Evolutionary conservation across 1,140 invertebrate genomes (phyloP), one percentile per base, ranked within the genome.

Genomic region (Ladona fulva): DNA sequence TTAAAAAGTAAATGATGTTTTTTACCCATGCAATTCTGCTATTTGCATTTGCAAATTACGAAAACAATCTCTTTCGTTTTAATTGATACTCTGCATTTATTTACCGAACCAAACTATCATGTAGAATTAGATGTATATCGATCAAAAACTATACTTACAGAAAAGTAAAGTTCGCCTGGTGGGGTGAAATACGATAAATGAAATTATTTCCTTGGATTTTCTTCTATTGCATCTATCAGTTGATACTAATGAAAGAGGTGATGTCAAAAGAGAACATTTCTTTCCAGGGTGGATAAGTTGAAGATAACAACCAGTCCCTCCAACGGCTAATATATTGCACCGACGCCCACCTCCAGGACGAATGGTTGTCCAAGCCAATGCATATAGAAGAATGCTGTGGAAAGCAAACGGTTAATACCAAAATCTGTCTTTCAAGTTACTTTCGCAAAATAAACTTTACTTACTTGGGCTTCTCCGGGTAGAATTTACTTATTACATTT

Each of bases 151-250:
- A 77, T 79, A 85, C 86, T 85, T 82, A 88, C 87, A 86, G 80
- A 87, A 88, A 6, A 88, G 80, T 75, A 84, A 82, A 3, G 82
- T 83, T 16, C 83, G 83, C 75, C 83, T 79, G 8, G 80, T 80
- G 0, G 87, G 85, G 82, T 88, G 87, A 80, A 88, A 88, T 19
- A 85, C 77, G 8, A 88, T 84, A 76, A 88, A 81, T 42, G 79
- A 79, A 59, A 76, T 44, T 75, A 77, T 75, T 24, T 25, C 22
- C 14, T 16, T 59, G 0, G 37, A 24, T 22, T 19, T 78, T 42
- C 79, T 24, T 74, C 77, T 14, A 8, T 37, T 37, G 1, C 3
- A 37, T 37, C 8, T 8, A 25, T 66, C 44, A 77, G 59, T 66
- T 78, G 42, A n/a, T 5, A 19, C 1, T 3, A 12, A 6, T 3